These are phyloP conservation scores for Gisinianus flammeolus DNA, from an alignment of 2,888 invertebrate genomes.

Conservation along the genomic window DNA sequence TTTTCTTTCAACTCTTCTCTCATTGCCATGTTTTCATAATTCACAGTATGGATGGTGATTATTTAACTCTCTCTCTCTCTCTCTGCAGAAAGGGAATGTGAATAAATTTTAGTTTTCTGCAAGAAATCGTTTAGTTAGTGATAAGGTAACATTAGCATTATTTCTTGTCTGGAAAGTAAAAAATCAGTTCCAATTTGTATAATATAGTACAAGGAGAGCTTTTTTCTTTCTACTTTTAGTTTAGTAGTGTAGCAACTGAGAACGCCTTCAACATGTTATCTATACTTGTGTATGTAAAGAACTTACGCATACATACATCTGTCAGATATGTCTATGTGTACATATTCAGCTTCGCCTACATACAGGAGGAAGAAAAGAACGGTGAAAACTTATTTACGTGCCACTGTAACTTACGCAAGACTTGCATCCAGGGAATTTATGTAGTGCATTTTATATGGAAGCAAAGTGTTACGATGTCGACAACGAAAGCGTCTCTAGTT, in stretches of 20 bases:
- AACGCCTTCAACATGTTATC: neutral
- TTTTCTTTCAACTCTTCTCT: neutral
- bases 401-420: slow-evolving; percentile 13
- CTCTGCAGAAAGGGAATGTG: slow-evolving; percentile 12
- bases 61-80: slow-evolving; percentile 8
- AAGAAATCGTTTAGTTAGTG: neutral
- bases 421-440: slow-evolving; percentile 38
- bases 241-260: neutral
- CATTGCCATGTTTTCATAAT: slow-evolving; percentile 28
- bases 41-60: slow-evolving; percentile 16
- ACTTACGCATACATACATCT: neutral
- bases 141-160: neutral
- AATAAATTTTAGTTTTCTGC: slow-evolving; percentile 26
- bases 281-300: neutral
- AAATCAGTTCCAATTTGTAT: slow-evolving; percentile 20
- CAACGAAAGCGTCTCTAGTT: slow-evolving; percentile 1
- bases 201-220: neutral
- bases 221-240: neutral
- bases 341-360: neutral
- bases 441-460: slow-evolving; percentile 27
- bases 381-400: slow-evolving; percentile 30
- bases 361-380: neutral
- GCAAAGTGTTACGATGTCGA: slow-evolving; percentile 12
- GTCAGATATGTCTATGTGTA: neutral
- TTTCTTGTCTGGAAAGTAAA: slow-evolving; percentile 8